Percentiles rank a stretch among this genome's conserved stretches.
phyloP scores from a whole-genome alignment of 1,140 invertebrate species.

The Drosophila sulfurigaster region DNA sequence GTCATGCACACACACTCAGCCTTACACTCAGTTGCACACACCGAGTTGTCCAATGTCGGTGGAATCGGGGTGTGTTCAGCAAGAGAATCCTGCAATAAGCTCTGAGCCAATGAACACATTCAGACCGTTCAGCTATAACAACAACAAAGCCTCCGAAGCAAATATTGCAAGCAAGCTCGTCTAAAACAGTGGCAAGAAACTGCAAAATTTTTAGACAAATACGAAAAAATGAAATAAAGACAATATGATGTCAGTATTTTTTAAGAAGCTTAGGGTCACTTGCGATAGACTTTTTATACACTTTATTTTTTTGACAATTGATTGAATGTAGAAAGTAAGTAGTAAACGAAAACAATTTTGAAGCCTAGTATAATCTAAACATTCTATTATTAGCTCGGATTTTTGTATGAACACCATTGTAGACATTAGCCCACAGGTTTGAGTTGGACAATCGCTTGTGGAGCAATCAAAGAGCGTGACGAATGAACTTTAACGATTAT shows the following conservation, averaged over 20 bases:
- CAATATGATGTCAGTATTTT: no score
- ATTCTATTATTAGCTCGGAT: neutral
- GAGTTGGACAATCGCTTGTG: slow-evolving; percentile 34
- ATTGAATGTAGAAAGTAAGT: no score
- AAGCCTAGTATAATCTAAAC: neutral
- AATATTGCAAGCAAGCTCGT: neutral
- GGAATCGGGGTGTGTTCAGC: neutral
- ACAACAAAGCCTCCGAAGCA: slow-evolving; percentile 38
- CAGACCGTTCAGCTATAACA: slow-evolving; percentile 53
- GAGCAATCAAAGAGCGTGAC: slow-evolving; percentile 73
- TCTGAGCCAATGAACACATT: slow-evolving; percentile 57
- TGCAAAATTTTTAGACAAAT: neutral
- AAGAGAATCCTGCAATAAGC: slow-evolving; percentile 16
- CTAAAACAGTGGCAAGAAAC: slow-evolving; percentile 32
- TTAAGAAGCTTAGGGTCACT: no score
- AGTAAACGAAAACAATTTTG: no score
- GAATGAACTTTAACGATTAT: slow-evolving; percentile 81
- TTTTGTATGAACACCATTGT: slow-evolving; percentile 15
- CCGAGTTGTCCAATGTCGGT: neutral
- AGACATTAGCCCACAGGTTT: slow-evolving; percentile 23
- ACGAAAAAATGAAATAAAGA: neutral
- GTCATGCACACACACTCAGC: slow-evolving; percentile 36
- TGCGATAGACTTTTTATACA: no score
- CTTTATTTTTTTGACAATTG: no score
- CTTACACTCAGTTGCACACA: slow-evolving; percentile 36